Percentiles rank a stretch among this genome's conserved stretches.
Conservation (phyloP, 2,113 vertebrate genomes). For the Notothenia coriiceps region DNA sequence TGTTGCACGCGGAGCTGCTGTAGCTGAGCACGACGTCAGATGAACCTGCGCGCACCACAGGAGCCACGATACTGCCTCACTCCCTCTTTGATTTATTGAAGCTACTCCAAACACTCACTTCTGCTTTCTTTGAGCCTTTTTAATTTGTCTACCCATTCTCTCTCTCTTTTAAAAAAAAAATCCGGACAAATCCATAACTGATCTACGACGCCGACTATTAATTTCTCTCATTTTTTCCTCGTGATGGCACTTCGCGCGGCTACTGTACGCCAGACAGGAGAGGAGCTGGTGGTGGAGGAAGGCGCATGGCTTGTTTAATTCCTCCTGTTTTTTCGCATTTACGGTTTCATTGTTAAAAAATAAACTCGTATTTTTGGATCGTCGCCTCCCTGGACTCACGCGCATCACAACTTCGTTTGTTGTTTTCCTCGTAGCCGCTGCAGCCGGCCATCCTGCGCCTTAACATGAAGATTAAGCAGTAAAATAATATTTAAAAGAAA, state of each 20-base stretch:
- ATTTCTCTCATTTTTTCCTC: constrained; percentile 53
- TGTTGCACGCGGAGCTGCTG: constrained; percentile 65
- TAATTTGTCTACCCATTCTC: neutral
- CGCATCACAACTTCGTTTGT: constrained; percentile 42
- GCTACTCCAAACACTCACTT: constrained; percentile 58
- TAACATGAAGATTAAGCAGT: constrained; percentile 79
- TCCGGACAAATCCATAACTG: constrained; percentile 1
- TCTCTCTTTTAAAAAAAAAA: neutral
- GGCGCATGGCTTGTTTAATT: constrained; percentile 80
- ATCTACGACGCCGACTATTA: constrained; percentile 31
- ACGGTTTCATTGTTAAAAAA: constrained; percentile 28
- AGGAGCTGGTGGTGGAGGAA: constrained; percentile 82
- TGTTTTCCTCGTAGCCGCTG: constrained; percentile 76
- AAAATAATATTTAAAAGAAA: constrained; percentile 50
- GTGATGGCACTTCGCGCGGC: constrained; percentile 83
- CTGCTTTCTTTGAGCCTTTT: constrained; percentile 35
- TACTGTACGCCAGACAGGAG: constrained; percentile 75
- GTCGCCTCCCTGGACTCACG: constrained; percentile 48
- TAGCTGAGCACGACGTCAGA: constrained; percentile 86
- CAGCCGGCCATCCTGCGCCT: constrained; percentile 83
- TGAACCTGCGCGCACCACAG: constrained; percentile 73
- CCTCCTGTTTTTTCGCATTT: constrained; percentile 49
- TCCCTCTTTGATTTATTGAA: constrained; percentile 70
- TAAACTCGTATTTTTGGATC: constrained; percentile 33
- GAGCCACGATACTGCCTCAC: constrained; percentile 69